Conservation (phyloP, 2,797 vertebrate species). For the Xenops minutus region DNA sequence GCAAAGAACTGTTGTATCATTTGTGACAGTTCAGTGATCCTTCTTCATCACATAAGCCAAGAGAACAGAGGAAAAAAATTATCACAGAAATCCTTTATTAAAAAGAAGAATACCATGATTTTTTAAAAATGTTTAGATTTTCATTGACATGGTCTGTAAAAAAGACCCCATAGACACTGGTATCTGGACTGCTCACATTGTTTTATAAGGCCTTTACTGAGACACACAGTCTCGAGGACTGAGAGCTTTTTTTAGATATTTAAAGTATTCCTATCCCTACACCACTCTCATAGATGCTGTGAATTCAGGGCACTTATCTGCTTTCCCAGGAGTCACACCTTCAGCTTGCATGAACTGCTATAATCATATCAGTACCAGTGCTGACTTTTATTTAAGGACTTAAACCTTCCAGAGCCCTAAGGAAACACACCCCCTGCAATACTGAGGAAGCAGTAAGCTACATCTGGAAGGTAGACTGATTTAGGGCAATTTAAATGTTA, state of each 20-base stretch:
- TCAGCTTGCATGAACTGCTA: neutral
- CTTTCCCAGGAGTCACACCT: neutral
- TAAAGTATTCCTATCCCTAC: neutral
- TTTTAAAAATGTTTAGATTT: neutral
- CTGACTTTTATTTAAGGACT: neutral
- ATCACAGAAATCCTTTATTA: neutral
- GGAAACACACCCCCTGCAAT: neutral
- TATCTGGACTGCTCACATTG: neutral
- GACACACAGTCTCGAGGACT: accelerated
- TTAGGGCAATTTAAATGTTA: neutral
- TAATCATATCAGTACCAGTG: neutral
- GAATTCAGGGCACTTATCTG: neutral
- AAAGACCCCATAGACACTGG: accelerated
- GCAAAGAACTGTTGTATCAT: neutral
- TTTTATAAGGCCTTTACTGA: neutral
- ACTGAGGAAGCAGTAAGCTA: neutral
- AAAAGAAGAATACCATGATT: accelerated
- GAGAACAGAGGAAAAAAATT: neutral
- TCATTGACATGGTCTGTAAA: neutral
- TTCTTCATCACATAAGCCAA: neutral
- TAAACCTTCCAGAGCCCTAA: neutral
- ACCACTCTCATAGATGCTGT: neutral
- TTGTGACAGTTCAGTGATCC: neutral
- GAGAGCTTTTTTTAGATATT: neutral
- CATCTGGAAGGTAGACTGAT: neutral